Percentiles rank a stretch among this genome's conserved stretches.
These are phyloP conservation scores for Drosophila pachea DNA, from an alignment of 1,140 invertebrate genomes.

Conservation along the genomic window DNA sequence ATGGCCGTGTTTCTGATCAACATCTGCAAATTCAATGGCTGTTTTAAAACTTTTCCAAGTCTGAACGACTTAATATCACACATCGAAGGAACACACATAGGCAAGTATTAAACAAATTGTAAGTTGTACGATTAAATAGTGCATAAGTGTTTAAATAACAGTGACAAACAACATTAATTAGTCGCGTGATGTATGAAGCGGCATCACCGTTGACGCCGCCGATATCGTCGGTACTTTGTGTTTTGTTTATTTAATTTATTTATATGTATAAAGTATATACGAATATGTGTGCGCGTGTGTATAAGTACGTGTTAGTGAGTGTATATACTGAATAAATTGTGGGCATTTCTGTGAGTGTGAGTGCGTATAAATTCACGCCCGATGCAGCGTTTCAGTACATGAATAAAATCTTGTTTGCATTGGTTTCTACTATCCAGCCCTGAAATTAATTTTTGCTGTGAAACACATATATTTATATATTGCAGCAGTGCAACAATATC, in stretches of 20 bases:
- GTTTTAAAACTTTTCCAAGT: constrained; percentile 89
- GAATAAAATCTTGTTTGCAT: constrained; percentile 55
- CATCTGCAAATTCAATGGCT: constrained; percentile 92
- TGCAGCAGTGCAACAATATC: constrained; percentile 34
- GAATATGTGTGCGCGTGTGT: constrained; percentile 9
- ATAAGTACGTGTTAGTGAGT: constrained; percentile 8
- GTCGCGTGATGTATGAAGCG: constrained; percentile 64
- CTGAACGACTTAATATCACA: constrained; percentile 89
- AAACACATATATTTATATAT: constrained; percentile 40
- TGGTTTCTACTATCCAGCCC: constrained; percentile 28
- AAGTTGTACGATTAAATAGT: constrained; percentile 22
- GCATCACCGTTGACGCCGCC: constrained; percentile 25
- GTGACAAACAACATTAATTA: constrained; percentile 50
- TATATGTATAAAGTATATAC: constrained; percentile 41
- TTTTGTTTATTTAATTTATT: constrained; percentile 77
- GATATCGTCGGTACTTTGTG: constrained; percentile 45
- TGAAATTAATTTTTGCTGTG: constrained; percentile 52
- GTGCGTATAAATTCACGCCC: constrained; percentile 26
- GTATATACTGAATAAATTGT: constrained; percentile 32
- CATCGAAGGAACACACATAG: constrained; percentile 91
- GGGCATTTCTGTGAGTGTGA: constrained; percentile 15
- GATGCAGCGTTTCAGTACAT: constrained; percentile 32
- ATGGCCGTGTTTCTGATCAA: constrained; percentile 93
- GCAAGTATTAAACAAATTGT: constrained; percentile 80
- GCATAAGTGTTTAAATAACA: constrained; percentile 34